These are phyloP conservation scores for Bergia puertoricense DNA, from an alignment of 92 coral and sea anemone species.

Conservation along the genomic window DNA sequence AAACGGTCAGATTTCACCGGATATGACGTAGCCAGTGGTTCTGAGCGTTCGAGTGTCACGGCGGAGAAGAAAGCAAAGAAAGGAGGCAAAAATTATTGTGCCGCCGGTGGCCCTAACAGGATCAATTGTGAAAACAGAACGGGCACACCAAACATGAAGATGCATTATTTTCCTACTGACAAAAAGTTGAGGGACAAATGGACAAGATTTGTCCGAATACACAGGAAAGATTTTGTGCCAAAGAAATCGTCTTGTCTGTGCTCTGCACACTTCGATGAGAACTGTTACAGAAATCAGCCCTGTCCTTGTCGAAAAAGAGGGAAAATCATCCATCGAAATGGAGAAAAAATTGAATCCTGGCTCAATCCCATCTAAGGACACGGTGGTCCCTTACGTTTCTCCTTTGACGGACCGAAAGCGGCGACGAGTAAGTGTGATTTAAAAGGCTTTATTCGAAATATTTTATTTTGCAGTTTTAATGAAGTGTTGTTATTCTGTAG, in stretches of 20 bases:
- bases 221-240: constrained; percentile 38
- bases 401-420: constrained; percentile 44
- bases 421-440: constrained; percentile 41
- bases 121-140: constrained; percentile 41
- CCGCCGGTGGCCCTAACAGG: constrained; percentile 42
- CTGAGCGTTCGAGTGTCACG: constrained; percentile 39
- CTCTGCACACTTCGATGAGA: constrained; percentile 43
- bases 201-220: constrained; percentile 44
- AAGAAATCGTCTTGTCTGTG: constrained; percentile 34
- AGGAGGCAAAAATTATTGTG: constrained; percentile 44
- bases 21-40: constrained; percentile 25
- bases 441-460: background rate
- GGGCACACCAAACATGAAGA: constrained; percentile 22
- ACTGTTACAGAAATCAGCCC: constrained; percentile 33
- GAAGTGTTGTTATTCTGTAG: constrained; percentile 15
- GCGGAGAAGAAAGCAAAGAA: constrained; percentile 51
- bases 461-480: background rate
- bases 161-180: constrained; percentile 46
- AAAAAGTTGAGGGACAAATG: constrained; percentile 47
- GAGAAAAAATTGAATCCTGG: constrained; percentile 20
- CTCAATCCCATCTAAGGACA: constrained; percentile 13
- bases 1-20: constrained; percentile 17
- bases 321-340: background rate
- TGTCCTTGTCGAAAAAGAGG: background rate
- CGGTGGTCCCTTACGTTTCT: constrained; percentile 17